phyloP scores from a whole-genome alignment of 2,797 vertebrate species.

The Amblyopsis hoosieri region DNA sequence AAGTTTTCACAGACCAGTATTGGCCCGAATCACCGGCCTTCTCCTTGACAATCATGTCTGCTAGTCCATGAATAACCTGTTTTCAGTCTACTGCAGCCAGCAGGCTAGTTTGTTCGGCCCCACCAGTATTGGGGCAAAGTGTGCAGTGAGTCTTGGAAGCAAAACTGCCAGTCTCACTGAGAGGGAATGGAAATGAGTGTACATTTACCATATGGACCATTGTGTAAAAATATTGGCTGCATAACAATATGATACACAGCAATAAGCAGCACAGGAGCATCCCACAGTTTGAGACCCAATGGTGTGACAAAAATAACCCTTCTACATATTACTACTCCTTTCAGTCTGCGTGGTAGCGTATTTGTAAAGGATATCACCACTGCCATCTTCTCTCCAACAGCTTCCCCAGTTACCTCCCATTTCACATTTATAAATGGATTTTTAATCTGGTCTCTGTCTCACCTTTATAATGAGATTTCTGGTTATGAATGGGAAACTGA shows the following conservation, averaged over 20 bases:
- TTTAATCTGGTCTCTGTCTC: conserved; percentile 3
- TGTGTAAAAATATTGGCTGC: too few relatives aligned
- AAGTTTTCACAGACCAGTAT: neutral
- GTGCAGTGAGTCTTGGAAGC: conserved; percentile 75
- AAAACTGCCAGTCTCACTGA: conserved; percentile 73
- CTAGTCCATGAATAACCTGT: conserved; percentile 86
- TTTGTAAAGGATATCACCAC: conserved; percentile 88
- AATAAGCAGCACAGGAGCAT: too few relatives aligned
- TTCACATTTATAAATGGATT: neutral
- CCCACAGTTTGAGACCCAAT: too few relatives aligned
- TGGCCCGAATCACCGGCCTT: conserved; percentile 2
- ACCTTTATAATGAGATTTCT: conserved; percentile 86
- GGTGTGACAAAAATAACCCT: conserved; percentile 50
- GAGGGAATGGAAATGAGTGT: conserved; percentile 55
- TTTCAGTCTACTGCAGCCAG: conserved; percentile 85
- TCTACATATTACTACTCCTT: conserved; percentile 83
- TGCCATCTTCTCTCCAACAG: conserved; percentile 74
- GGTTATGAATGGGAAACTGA: conserved; percentile 85
- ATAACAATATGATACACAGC: too few relatives aligned
- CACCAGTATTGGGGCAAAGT: conserved; percentile 78
- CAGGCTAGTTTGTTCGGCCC: conserved; percentile 77
- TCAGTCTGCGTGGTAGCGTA: conserved; percentile 81
- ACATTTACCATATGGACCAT: conserved; percentile 20
- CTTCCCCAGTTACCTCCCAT: conserved; percentile 43
- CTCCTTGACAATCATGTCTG: conserved; percentile 60